A percentile compares a stretch with the other conserved stretches of the same genome.
Conservation (phyloP, 2,797 vertebrate species). For the Lepilemur septentrionalis region DNA sequence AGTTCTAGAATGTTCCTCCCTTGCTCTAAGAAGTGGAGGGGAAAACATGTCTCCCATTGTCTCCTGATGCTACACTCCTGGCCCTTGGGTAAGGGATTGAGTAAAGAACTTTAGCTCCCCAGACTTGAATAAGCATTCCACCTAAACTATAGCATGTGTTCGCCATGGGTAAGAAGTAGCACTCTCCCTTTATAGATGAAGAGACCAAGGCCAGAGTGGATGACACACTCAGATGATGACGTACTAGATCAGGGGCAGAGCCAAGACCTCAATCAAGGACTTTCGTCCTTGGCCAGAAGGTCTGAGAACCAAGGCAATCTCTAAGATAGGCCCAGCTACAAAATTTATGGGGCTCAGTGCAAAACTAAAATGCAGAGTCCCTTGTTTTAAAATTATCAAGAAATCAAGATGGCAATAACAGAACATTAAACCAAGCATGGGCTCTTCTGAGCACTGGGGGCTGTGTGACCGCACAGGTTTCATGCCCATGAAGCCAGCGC, state of each 20-base stretch:
- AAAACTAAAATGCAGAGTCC: not conserved
- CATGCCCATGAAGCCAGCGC: not conserved
- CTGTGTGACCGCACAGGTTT: not conserved
- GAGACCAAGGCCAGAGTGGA: not conserved
- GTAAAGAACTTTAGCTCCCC: not conserved
- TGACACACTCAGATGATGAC: not conserved
- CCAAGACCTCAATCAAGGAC: not conserved
- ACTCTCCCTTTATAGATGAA: not conserved
- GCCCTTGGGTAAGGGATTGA: not conserved
- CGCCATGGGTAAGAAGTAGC: rapidly evolving
- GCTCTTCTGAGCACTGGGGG: not conserved
- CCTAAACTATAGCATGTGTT: not conserved
- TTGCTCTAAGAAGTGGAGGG: not conserved
- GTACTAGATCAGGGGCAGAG: not conserved
- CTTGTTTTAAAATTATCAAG: not conserved
- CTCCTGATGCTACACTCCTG: not conserved
- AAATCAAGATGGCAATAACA: not conserved
- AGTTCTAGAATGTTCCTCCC: not conserved
- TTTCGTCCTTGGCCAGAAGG: not conserved
- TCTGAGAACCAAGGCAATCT: not conserved
- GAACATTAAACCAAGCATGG: not conserved
- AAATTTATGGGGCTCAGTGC: too few species aligned
- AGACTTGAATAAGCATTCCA: not conserved
- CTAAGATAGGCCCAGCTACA: not conserved
- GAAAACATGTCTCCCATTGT: rapidly evolving